Base-by-base conservation (phyloP, 2,888 invertebrate species). In the Andrena marginata region DNA sequence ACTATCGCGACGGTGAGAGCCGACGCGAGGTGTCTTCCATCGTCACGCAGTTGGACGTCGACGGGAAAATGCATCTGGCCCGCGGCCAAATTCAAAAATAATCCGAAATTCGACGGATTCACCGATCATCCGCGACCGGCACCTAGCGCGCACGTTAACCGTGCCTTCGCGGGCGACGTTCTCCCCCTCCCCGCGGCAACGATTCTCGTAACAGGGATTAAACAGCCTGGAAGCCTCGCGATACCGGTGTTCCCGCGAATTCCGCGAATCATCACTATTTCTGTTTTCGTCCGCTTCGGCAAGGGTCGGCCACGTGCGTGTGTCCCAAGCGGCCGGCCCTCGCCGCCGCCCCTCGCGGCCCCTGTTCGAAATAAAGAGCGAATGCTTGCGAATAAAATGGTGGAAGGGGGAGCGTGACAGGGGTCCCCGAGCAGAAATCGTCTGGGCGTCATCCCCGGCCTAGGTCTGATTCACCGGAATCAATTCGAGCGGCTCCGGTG, bases 41-140 rank as follows among this genome's bases (percentile, higher is more conserved):
- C 87, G 77, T 69, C 84, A 62, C 63, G 76, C 49, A 31, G 79
- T 77, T 77, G 69, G 51, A 69, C 65, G 79, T 72, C 69, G 63
- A 74, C 72, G 71, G 75, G 54, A 80, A 88, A 82, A 83, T 88
- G 89, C 87, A 84, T 80, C 87, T 90, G 89, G 89, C 84, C 71
- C 33, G 29, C 54, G 35, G 89, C 89, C 89, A 90, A 29, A 77
- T 77, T 65, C 86, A 85, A 89, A 89, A 90, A 90, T 90, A 90
- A 86, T 78, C 72, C 54, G 72, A 89, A 84, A 70, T 83, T 85
- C 87, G 76, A 74, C 73, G 82, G 87, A 87, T 84, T 80, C 70
- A 62, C 77, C 69, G 49, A 85, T 87, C 78, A 78, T 77, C 62
- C 35, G 71, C 54, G 70, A 73, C 56, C 20, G 16, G 42, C 42